Conservation (phyloP, 2,113 vertebrate genomes). For the Sphaerodactylus townsendi region DNA sequence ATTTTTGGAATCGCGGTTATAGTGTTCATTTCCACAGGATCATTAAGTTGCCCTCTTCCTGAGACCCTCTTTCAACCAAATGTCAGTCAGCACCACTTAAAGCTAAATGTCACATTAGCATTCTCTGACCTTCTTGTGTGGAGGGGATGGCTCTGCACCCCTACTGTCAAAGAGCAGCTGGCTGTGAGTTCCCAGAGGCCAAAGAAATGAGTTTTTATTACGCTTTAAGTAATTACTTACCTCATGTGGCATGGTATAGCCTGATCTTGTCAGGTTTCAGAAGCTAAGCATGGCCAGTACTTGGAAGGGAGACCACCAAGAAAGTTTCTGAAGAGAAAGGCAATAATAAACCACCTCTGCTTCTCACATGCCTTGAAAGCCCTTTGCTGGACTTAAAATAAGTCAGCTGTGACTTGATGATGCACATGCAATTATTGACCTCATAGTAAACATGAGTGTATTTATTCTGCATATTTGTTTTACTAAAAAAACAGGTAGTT, state of each 20-base stretch:
- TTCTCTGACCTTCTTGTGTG: constrained; percentile 69
- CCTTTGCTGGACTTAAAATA: no score
- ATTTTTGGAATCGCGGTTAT: constrained; percentile 7
- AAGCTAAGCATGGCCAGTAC: no score
- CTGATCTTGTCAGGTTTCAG: no score
- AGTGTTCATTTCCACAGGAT: constrained; percentile 27
- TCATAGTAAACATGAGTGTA: not conserved
- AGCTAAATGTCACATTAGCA: constrained; percentile 76
- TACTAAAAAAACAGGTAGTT: not conserved
- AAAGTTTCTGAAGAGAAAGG: no score
- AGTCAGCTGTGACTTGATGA: no score
- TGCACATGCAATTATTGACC: not conserved
- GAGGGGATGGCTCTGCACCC: constrained; percentile 47
- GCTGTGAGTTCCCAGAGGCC: not conserved
- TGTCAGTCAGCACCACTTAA: constrained; percentile 42
- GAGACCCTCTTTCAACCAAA: constrained; percentile 42
- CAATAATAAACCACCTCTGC: no score
- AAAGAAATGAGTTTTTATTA: not conserved
- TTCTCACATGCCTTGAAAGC: no score
- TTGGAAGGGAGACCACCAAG: no score
- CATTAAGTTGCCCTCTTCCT: constrained; percentile 33
- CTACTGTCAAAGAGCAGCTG: constrained; percentile 41
- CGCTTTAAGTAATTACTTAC: not conserved
- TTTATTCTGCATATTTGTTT: not conserved
- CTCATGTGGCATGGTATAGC: no score